Base-by-base conservation (phyloP, 2,888 invertebrate genomes). In the Aphidius colemani region DNA sequence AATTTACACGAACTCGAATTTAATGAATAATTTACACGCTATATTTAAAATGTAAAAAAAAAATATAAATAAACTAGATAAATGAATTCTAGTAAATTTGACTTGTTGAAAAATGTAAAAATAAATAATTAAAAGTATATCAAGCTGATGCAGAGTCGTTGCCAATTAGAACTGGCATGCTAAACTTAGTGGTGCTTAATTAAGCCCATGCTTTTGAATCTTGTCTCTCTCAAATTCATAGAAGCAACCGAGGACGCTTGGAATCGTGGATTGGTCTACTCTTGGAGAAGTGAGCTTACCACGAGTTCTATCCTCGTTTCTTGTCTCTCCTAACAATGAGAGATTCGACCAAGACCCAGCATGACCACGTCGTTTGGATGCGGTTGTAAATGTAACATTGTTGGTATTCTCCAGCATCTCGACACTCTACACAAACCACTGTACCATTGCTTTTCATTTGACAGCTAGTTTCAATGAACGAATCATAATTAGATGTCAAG, bases 161-260 rank as follows among this genome's bases (percentile, higher is more conserved):
- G 64, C 72, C 75, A 75, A 75, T 75, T 74, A 75, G 75, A 70
- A 68, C 72, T 73, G 75, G 75, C 71, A 67, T 68, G 71, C 71
- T 74, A 70, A 72, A 72, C 72, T 75, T 74, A 66, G 71, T 69
- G 30, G 68, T 72, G 72, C 71, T 75, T 73, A 75, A 75, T 75
- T 75, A 75, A 75, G 71, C 73, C 71, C 68, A 56, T 44, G 57
- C 44, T 53, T 55, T 50, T 30, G 43, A 43, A 61, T 57, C 9
- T 30, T 67, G 65, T 64, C 63, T 41, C 43, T 61, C 58, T 66
- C 18, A 10, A 30, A 30, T 30, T 30, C 30, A 30, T 30, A 30
- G 1, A 30, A 30, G 30, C 30, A 30, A 30, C 30, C 30, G 1
- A 30, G 30, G 2, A 30, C 1, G 5, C 30, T 30, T 30, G 30